phyloP scores from a whole-genome alignment of 2,797 vertebrate genomes.

The Valencia hispanica region DNA sequence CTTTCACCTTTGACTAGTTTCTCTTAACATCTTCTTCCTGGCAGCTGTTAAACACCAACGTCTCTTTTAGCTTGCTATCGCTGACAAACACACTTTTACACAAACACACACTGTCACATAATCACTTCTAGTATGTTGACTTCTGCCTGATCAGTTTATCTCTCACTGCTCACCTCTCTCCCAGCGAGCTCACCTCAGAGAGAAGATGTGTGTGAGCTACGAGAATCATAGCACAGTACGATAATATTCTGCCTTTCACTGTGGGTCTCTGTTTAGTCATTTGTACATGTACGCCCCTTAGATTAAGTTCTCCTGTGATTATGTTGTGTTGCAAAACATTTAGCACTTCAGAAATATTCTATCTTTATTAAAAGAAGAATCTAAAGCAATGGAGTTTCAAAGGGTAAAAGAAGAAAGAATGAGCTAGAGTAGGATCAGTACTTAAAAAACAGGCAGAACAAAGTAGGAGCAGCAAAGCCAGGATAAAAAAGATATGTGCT shows the following conservation, averaged over 20 bases:
- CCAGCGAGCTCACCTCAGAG: constrained; percentile 39
- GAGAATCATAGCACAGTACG: constrained; percentile 18
- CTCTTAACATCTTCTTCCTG: constrained; percentile 39
- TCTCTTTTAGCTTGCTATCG: constrained; percentile 25
- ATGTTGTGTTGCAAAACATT: neutral
- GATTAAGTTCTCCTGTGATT: neutral
- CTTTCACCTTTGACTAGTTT: constrained; percentile 17
- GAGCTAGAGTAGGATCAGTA: neutral
- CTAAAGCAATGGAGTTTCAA: neutral
- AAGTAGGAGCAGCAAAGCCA: neutral
- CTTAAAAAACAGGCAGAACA: neutral
- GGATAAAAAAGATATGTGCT: neutral
- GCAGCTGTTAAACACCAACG: constrained; percentile 43
- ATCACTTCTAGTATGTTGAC: constrained; percentile 64
- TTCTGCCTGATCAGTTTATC: constrained; percentile 70
- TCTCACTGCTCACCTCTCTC: constrained; percentile 54
- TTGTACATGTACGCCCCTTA: neutral
- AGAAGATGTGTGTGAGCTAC: constrained; percentile 24
- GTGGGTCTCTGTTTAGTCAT: neutral
- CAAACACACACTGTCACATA: constrained; percentile 35
- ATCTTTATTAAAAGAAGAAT: neutral
- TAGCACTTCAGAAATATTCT: neutral
- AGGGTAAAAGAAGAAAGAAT: neutral
- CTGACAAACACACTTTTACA: constrained; percentile 34
- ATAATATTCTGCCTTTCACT: neutral